Percentiles rank a stretch among this genome's conserved stretches.
Evolutionary conservation across 1,140 invertebrate genomes (phyloP).

Genomic region (Ditylenchus dipsaci): DNA sequence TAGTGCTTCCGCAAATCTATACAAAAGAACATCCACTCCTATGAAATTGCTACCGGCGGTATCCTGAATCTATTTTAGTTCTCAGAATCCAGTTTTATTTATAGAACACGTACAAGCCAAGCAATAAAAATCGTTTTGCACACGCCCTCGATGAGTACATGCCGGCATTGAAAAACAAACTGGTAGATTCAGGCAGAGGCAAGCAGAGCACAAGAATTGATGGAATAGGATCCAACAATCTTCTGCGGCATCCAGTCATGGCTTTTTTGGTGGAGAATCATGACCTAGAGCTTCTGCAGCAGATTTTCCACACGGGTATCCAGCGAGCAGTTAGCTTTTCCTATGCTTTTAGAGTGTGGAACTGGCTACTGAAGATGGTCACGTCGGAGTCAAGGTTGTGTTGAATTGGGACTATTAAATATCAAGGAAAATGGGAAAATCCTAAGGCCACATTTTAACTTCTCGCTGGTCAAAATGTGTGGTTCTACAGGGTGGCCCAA

Average conservation of each 20-base stretch:
- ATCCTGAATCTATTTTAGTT: not conserved
- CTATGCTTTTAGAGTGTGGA: constrained; percentile 81
- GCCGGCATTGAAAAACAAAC: not conserved
- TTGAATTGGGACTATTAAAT: no score
- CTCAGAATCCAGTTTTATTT: not conserved
- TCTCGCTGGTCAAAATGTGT: no score
- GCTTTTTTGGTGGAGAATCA: constrained; percentile 63
- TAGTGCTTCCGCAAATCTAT: constrained; percentile 22
- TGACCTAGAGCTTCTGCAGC: constrained; percentile 72
- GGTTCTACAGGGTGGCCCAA: no score
- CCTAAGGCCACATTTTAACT: no score
- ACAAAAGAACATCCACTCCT: not conserved
- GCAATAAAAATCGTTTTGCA: not conserved
- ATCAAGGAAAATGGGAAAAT: no score
- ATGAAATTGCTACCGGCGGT: not conserved
- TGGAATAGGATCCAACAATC: not conserved
- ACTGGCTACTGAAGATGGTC: constrained; percentile 88
- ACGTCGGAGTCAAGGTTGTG: constrained; percentile 68
- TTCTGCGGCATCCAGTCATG: constrained; percentile 65
- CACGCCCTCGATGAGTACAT: not conserved
- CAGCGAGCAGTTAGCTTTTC: constrained; percentile 77
- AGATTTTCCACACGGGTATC: constrained; percentile 77
- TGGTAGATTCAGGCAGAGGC: not conserved
- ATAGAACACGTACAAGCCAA: not conserved
- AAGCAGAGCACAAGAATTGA: not conserved